phyloP scores from a whole-genome alignment of 92 coral and sea anemone genomes.

The Siderastrea siderea region DNA sequence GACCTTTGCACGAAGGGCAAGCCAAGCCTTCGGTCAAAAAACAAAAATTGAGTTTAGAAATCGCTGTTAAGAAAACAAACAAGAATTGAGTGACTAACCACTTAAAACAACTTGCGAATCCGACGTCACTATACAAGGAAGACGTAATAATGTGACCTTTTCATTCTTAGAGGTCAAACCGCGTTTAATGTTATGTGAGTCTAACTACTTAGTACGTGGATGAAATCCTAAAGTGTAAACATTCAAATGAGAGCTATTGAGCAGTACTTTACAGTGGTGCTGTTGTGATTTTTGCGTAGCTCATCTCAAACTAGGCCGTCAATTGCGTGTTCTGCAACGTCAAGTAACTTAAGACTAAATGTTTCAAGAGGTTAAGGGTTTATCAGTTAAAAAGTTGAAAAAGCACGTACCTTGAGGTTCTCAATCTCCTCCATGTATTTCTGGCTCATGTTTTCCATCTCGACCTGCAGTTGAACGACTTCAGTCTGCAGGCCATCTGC shows the following conservation, averaged over 20 bases:
- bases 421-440: constrained; percentile 90
- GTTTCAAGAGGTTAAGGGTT: not conserved
- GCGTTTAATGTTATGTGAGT: not conserved
- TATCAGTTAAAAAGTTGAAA: too few relatives aligned
- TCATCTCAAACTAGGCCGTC: not conserved
- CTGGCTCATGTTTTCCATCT: constrained; percentile 91
- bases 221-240: not conserved
- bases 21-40: too few relatives aligned
- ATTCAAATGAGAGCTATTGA: not conserved
- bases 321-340: not conserved
- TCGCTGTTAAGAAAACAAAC: not conserved
- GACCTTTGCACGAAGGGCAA: too few relatives aligned
- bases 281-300: not conserved
- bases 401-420: constrained; percentile 60
- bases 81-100: not conserved
- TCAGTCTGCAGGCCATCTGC: constrained; percentile 81
- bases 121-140: constrained; percentile 8
- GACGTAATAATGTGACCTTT: not conserved
- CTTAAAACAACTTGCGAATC: not conserved
- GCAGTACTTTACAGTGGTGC: not conserved
- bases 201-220: not conserved
- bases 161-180: not conserved
- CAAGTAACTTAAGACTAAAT: not conserved
- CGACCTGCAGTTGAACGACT: constrained; percentile 84
- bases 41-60: too few relatives aligned